Conservation (phyloP, 2,888 invertebrate species). For the Marasmarcha lunaedactyla region DNA sequence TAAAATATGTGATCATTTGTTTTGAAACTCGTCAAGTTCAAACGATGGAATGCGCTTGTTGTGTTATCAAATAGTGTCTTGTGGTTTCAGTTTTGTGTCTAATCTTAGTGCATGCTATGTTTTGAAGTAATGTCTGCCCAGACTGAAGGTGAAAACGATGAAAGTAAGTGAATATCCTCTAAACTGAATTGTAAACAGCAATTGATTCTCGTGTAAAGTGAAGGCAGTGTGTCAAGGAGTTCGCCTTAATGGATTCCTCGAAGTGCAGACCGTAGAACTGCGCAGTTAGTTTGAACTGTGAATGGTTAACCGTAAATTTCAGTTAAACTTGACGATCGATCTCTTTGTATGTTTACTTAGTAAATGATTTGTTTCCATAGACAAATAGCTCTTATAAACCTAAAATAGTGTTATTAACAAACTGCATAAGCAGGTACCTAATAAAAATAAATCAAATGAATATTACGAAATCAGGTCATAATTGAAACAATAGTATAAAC, state of each 20-base stretch:
- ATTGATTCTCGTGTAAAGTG: constrained; percentile 6
- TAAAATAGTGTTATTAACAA: no score
- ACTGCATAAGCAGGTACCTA: no score
- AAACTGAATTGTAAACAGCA: background rate
- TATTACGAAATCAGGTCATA: no score
- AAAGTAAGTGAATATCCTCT: background rate
- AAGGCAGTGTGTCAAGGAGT: constrained; percentile 43
- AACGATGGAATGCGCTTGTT: constrained; percentile 1
- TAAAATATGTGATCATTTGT: constrained; percentile 27
- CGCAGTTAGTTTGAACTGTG: constrained; percentile 42
- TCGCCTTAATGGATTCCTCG: constrained; percentile 44
- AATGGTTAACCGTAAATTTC: constrained; percentile 31
- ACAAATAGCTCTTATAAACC: no score
- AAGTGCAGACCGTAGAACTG: constrained; percentile 41
- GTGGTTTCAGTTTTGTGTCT: background rate
- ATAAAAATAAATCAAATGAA: no score
- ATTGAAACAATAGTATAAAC: no score
- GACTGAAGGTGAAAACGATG: background rate
- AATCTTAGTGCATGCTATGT: background rate
- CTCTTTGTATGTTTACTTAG: no score
- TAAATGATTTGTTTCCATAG: no score
- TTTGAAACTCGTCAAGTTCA: constrained; percentile 13
- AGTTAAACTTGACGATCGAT: constrained; percentile 28
- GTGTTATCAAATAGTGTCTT: background rate
- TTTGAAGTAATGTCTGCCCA: background rate